Evolutionary conservation across 2,888 invertebrate genomes (phyloP).

Genomic region (Eudasyphora cyanicolor): DNA sequence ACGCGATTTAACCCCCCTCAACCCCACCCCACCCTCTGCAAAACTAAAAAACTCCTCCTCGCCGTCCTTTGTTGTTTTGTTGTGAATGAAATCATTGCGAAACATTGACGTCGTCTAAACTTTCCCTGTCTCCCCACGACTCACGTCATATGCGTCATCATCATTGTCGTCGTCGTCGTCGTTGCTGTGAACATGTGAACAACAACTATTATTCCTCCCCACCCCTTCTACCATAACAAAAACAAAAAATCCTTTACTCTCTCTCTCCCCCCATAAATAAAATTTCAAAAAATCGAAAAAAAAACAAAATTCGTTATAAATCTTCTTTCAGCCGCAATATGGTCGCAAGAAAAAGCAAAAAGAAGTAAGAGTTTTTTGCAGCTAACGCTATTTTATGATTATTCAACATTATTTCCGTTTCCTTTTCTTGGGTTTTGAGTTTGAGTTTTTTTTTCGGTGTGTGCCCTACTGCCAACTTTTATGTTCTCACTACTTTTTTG

Average conservation of each 20-base stretch:
- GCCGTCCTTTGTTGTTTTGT: background rate
- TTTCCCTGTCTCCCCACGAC: background rate
- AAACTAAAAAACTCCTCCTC: background rate
- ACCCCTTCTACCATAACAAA: slow-evolving; percentile 36
- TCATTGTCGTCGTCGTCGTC: slow-evolving; percentile 6
- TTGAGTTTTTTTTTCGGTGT: too few relatives aligned
- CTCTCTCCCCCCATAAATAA: slow-evolving; percentile 39
- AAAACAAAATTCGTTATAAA: slow-evolving; percentile 69
- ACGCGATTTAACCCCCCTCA: background rate
- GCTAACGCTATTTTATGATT: slow-evolving; percentile 45
- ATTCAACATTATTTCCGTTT: background rate
- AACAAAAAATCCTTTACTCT: background rate
- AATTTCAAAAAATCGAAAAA: slow-evolving; percentile 57
- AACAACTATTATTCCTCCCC: too few relatives aligned
- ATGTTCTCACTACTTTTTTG: slow-evolving; percentile 22
- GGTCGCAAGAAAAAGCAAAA: slow-evolving; percentile 99
- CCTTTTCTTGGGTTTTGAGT: background rate
- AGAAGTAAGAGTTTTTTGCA: slow-evolving; percentile 91
- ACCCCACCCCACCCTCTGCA: background rate
- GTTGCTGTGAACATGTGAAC: background rate
- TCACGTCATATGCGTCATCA: slow-evolving; percentile 48
- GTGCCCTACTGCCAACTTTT: background rate
- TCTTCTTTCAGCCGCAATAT: slow-evolving; percentile 83
- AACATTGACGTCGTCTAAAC: slow-evolving; percentile 29
- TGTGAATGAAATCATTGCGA: slow-evolving; percentile 35